phyloP scores from a whole-genome alignment of 2,888 invertebrate species.

The Epinotia brunnichana region DNA sequence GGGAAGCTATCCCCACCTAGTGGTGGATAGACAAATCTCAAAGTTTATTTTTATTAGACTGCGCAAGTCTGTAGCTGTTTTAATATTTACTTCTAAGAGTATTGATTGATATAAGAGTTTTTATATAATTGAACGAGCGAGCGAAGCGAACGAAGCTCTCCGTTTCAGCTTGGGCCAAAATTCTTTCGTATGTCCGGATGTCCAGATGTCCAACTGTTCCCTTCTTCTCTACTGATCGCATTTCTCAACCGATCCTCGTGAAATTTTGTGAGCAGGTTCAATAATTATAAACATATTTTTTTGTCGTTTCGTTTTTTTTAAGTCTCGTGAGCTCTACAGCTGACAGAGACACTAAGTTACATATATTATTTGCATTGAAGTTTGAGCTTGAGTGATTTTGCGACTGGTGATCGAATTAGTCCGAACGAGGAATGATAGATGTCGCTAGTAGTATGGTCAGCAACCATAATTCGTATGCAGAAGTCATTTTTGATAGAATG shows the following conservation, averaged over 20 bases:
- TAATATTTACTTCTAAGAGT: neutral
- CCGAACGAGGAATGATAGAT: neutral
- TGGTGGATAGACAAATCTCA: neutral
- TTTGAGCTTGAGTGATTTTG: neutral
- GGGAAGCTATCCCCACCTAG: neutral
- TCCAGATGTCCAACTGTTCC: no score
- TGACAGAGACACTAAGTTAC: no score
- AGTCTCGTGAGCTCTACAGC: no score
- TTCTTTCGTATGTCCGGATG: no score
- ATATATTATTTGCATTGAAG: neutral
- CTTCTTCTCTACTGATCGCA: no score
- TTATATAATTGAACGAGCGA: no score
- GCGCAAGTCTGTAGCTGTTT: neutral
- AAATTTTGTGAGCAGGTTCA: no score
- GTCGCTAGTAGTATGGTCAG: conserved; percentile 51
- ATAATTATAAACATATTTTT: no score
- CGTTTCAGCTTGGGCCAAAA: no score
- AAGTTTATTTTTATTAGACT: neutral
- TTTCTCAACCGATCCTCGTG: no score
- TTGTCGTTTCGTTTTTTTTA: no score
- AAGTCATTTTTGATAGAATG: neutral
- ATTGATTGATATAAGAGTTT: neutral
- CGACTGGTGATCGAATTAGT: conserved; percentile 12
- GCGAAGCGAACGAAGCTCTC: no score
- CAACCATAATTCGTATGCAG: conserved; percentile 50